Evolutionary conservation across 2,113 vertebrate genomes (phyloP).

Genomic region (Psephotus haematonotus): DNA sequence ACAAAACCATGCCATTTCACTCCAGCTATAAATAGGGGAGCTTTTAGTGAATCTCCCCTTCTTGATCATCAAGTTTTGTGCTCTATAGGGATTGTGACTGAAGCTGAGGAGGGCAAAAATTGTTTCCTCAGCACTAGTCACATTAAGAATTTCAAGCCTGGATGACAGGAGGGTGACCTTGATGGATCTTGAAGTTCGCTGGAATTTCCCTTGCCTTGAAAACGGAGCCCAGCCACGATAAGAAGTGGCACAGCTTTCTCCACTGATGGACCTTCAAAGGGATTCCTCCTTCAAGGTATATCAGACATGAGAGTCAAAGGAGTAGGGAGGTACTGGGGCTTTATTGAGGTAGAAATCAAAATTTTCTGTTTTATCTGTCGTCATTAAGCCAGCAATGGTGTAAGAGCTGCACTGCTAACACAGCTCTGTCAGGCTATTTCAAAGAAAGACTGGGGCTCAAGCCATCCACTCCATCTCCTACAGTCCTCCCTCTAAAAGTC

Average conservation of each 20-base stretch:
- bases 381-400: not conserved
- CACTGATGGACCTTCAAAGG: conserved; percentile 10
- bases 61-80: accelerated
- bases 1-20: not conserved
- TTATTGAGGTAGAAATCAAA: not conserved
- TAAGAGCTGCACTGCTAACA: not conserved
- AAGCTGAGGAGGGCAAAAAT: not conserved
- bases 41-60: not conserved
- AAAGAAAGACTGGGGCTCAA: not conserved
- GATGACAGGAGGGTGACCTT: conserved; percentile 17
- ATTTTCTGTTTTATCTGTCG: not conserved
- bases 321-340: not conserved
- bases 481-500: not conserved
- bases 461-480: not conserved
- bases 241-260: not conserved
- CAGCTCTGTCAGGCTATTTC: not conserved
- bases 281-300: not conserved
- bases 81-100: not conserved
- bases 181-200: not conserved
- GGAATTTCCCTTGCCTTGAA: conserved; percentile 30
- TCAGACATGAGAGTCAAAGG: not conserved
- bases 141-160: conserved; percentile 17
- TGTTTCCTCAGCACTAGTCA: not conserved
- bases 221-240: not conserved
- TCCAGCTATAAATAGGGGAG: not conserved